Evolutionary conservation across 2,888 invertebrate genomes (phyloP), one percentile per base, ranked within the genome.

Genomic region (Oxyteleia sp.): DNA sequence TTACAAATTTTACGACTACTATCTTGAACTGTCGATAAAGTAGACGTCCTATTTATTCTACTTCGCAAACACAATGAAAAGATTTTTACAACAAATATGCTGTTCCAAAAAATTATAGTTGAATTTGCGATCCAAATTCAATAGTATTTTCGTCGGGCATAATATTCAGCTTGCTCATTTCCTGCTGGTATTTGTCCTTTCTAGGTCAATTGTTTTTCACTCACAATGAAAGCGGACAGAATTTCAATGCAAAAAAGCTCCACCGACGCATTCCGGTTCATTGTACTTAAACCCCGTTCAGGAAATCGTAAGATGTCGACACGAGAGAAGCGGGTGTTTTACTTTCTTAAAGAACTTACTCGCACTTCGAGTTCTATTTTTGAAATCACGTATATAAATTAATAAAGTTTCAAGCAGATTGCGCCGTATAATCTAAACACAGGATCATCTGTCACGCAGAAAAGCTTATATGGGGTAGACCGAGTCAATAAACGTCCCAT

Each of bases 201-300:
- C 75, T 79, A 35, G 23, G n/a, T 57, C 80, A 18, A 64, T 76
- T 59, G 66, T 74, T 85, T 85, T 81, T 82, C 84, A 86, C 86
- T 89, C 86, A 86, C 61, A 47, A 75, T 38, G 18, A 59, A 13
- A 47, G 26, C 72, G 85, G 85, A 84, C 82, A 79, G 84, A 86
- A 87, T 87, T 87, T 71, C 78, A 85, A 85, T 86, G 83, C 85
- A 68, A 47, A 57, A 71, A 66, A 47, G n/a, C 20, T 49, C 76
- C 66, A 75, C 71, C 61, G 85, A 88, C 86, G 84, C 87, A 89
- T 86, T 88, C 87, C 84, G 87, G 85, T 87, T 86, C 88, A 88
- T 90, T 90, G 89, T 90, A 63, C 79, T 11, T 35, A 8, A 2
- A 18, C 7, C n/a, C 10, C n/a, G 10, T 41, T 41, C 38, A 61